Evolutionary conservation across 2,888 invertebrate genomes (phyloP), one percentile per base, ranked within the genome.

Genomic region (Hypomecis punctinalis): DNA sequence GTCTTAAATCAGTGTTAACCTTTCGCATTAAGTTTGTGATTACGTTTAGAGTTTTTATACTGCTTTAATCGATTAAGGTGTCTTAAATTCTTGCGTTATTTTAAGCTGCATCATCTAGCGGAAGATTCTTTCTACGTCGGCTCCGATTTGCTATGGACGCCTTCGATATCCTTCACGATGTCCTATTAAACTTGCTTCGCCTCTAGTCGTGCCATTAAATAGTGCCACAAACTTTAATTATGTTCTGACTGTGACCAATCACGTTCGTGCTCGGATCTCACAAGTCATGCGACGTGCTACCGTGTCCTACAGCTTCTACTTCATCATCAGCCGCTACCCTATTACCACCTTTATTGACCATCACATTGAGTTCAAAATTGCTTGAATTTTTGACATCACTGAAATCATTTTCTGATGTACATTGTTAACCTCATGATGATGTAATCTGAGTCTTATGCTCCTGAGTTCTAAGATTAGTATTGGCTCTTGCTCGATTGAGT

Each of bases 171-270:
- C 90, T 91, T 87, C 88, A 88, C 89, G 86, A 88, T 37, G 65
- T 80, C 88, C 89, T 86, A 92, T 92, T 91, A 91, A 91, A 92
- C 90, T 89, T 89, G 91, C 90, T 86, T 87, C 90, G 88, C 89
- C 83, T 85, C 84, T 84, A 84, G 84, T 90, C 89, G 90, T 90
- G 88, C 90, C 90, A 93, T 92, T 91, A 91, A 87, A 85, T 88
- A 88, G 86, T 90, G 89, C 88, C 89, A 91, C 90, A 90, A 93
- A 93, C 91, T 93, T 93, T 93, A 93, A 93, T 93, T 93, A 92
- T 89, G 87, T 93, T 91, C 89, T 79, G 89, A 83, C 91, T 93
- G 93, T 93, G 92, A 90, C 93, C 93, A 93, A 93, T 93, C 87
- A 90, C 83, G 90, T 88, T 93, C 93, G 91, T 93, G 92, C 91